Base-by-base conservation (phyloP, 2,797 vertebrate genomes). In the Gymnocypris eckloni region DNA sequence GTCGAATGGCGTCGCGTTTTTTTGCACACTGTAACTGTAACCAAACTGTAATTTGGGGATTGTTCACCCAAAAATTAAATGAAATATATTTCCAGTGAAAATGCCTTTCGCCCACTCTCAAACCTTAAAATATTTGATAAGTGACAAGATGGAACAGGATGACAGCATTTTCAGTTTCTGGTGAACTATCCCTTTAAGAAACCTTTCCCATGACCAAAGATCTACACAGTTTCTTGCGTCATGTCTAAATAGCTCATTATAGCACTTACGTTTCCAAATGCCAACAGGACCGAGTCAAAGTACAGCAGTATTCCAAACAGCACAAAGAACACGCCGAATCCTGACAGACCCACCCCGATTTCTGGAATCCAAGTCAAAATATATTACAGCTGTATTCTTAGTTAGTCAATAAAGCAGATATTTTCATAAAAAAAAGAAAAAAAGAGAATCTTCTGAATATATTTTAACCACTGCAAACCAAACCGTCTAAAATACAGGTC, bases 221-320 rank as follows among this genome's bases (percentile, higher is more conserved):
- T 79, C 18, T 48, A 39, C 28, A 70, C 37, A 43, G 18, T 16
- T 43, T 43, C 4, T 61, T 25, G 70, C 10, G 45, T 77, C 50
- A 33, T 86, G 22, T 82, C 33, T 82, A 59, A 75, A 82, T 33
- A 72, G 50, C n/a, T 69, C 22, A 81, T 6, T 72, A 79, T 67
- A 45, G 45, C 37, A 89, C 97, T 97, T 93, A 98, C 97, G 0
- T 99, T 98, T 91, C 97, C 97, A 12, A 98, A 97, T 39, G 96
- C 97, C 93, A 98, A 83, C 87, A 98, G 94, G 86, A 98, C 97
- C 0, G 96, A 95, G 90, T 99, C 98, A 85, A 98, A 98, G 94
- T 98, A 98, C 88, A 99, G 92, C 76, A 98, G 89, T 28, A 96
- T 83, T 39, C 97, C 97, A 28, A 99, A 96, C 69, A 98, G 77